Conservation (phyloP, 2,113 vertebrate genomes). For the Manacus vitellinus region DNA sequence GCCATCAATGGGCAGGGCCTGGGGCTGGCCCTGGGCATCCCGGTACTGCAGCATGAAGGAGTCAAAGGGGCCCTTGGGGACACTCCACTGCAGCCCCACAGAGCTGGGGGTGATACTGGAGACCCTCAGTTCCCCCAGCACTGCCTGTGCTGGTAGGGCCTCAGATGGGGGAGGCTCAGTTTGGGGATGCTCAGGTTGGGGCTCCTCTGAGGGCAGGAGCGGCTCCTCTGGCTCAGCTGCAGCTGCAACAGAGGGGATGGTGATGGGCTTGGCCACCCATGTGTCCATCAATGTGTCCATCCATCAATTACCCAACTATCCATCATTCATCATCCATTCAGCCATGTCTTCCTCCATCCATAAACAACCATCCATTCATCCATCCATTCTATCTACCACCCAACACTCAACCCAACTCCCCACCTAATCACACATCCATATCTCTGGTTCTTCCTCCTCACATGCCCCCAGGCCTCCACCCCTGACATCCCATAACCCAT, state of each 20-base stretch:
- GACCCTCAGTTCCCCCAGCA: not conserved
- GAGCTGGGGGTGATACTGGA: not conserved
- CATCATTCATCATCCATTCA: too few relatives aligned
- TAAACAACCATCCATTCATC: too few relatives aligned
- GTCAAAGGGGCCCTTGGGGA: slow-evolving; percentile 49
- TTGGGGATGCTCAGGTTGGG: too few relatives aligned
- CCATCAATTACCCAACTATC: too few relatives aligned
- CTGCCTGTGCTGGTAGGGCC: not conserved
- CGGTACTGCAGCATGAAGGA: slow-evolving; percentile 51
- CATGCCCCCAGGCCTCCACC: too few relatives aligned
- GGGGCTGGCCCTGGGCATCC: slow-evolving; percentile 4
- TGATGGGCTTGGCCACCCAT: not conserved
- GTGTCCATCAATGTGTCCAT: too few relatives aligned
- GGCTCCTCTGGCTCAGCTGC: not conserved
- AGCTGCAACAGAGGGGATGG: not conserved
- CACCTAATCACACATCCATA: too few relatives aligned
- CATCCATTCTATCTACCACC: too few relatives aligned
- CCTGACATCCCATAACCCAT: too few relatives aligned
- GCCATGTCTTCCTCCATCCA: too few relatives aligned
- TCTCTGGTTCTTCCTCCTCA: too few relatives aligned
- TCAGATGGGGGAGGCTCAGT: not conserved
- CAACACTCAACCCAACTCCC: too few relatives aligned
- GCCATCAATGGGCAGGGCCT: not conserved
- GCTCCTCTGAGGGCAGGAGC: not conserved
- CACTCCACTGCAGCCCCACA: not conserved